phyloP scores from a whole-genome alignment of 2,888 invertebrate species.

The Auanema sp. region DNA sequence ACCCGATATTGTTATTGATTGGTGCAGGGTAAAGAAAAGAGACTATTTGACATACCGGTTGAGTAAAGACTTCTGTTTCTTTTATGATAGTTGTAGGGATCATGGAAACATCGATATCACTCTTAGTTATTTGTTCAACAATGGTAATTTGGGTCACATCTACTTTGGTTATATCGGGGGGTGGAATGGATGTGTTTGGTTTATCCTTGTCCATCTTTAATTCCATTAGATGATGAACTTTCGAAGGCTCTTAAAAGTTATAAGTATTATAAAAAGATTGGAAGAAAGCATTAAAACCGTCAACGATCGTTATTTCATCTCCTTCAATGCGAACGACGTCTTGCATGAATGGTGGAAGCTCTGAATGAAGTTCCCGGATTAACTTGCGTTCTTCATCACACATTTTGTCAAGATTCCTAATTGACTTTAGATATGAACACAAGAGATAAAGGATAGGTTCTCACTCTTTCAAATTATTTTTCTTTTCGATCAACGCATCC shows the following conservation, averaged over 20 bases:
- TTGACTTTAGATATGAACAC: neutral
- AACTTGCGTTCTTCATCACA: slow-evolving; percentile 19
- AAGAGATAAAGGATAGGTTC: neutral
- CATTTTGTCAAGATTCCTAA: slow-evolving; percentile 29
- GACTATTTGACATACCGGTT: no score
- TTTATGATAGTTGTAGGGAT: no score
- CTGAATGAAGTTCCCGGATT: slow-evolving; percentile 27
- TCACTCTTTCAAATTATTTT: slow-evolving; percentile 10
- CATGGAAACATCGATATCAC: no score
- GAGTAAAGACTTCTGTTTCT: no score
- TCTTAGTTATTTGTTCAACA: no score
- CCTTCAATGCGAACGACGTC: slow-evolving; percentile 20
- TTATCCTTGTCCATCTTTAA: slow-evolving; percentile 5
- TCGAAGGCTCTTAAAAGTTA: slow-evolving; percentile 11
- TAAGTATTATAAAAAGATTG: slow-evolving; percentile 7
- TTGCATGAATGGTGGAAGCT: slow-evolving; percentile 37
- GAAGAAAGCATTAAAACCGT: slow-evolving; percentile 9
- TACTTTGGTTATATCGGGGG: neutral
- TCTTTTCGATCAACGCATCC: slow-evolving; percentile 9
- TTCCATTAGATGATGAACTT: slow-evolving; percentile 7
- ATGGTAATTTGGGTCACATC: no score
- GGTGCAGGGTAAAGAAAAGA: no score
- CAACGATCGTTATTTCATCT: slow-evolving; percentile 10
- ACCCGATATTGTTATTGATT: no score
- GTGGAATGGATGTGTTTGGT: slow-evolving; percentile 9